Conservation (phyloP, 2,113 vertebrate species). For the Motacilla tschutschensis region DNA sequence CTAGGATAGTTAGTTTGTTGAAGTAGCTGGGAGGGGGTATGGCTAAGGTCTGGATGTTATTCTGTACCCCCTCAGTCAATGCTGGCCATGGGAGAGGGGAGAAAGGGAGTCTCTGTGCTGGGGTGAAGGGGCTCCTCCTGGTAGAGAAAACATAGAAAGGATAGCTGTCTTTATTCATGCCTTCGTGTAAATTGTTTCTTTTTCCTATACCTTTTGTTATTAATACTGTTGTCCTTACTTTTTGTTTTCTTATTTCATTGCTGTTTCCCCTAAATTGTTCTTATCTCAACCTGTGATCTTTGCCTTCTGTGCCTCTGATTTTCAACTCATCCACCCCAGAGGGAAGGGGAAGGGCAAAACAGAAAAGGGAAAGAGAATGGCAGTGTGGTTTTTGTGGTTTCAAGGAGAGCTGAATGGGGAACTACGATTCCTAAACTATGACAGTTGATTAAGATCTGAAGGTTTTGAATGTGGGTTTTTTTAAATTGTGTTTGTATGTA, state of each 20-base stretch:
- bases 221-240: not conserved
- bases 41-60: not conserved
- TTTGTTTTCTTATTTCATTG: not conserved
- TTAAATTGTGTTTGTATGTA: not conserved
- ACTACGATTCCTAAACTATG: not conserved
- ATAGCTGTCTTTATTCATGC: accelerated
- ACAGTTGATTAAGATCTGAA: not conserved
- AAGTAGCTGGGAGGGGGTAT: not conserved
- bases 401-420: not conserved
- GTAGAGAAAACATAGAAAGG: not conserved
- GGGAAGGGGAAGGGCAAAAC: not conserved
- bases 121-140: not conserved
- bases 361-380: not conserved
- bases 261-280: not conserved
- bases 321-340: not conserved
- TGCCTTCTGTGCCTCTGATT: not conserved
- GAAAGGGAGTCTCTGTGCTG: not conserved
- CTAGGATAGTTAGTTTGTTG: not conserved
- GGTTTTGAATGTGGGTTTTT: not conserved
- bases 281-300: not conserved
- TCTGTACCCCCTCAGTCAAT: not conserved
- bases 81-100: not conserved
- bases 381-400: not conserved
- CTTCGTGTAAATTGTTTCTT: not conserved
- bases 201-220: not conserved